Evolutionary conservation across 2,113 vertebrate genomes (phyloP), one percentile per base, ranked within the genome.

Genomic region (Emydocephalus ijimae): DNA sequence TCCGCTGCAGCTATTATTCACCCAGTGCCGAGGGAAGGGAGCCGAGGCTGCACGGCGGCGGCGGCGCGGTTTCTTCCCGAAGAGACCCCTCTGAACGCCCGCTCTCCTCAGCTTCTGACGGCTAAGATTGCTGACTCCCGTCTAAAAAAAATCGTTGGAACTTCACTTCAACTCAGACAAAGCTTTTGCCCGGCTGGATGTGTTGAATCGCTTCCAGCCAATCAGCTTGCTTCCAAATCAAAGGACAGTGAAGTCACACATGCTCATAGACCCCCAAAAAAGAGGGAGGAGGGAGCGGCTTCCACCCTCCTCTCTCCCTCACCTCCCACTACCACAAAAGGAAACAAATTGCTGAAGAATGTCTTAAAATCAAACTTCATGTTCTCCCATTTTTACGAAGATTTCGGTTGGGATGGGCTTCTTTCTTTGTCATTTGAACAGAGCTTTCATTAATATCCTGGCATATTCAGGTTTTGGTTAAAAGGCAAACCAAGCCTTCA

Each of bases 121-220:
- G 97, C 97, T 97, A 90, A 96, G 94, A 97, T 95, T 96, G 97
- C 97, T 94, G 97, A 95, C 98, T 98, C 98, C 95, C 91, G 96
- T 95, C 97, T 96, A 93, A 97, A 50, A 92, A 97, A 96, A 95
- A 43, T 43, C 97, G 29, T 95, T 91, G 96, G 97, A 97, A 98
- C 97, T 98, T 98, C 98, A 90, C 97, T 97, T 94, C 97, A 97
- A 98, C 96, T 97, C 97, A 98, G 96, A 98, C 98, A 98, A 98
- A 98, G 97, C 97, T 96, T 52, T 55, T 39, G 95, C 97, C 98
- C 96, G 97, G 88, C 92, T 93, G 98, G 97, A 96, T 95, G 97
- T 97, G 98, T 97, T 94, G 95, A 96, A 96, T 93, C 93, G 94
- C 92, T 95, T 93, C 97, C 97, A 97, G 96, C 98, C 97, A 97